phyloP scores from a whole-genome alignment of 2,888 invertebrate species.

The Rhogogaster chlorosoma region DNA sequence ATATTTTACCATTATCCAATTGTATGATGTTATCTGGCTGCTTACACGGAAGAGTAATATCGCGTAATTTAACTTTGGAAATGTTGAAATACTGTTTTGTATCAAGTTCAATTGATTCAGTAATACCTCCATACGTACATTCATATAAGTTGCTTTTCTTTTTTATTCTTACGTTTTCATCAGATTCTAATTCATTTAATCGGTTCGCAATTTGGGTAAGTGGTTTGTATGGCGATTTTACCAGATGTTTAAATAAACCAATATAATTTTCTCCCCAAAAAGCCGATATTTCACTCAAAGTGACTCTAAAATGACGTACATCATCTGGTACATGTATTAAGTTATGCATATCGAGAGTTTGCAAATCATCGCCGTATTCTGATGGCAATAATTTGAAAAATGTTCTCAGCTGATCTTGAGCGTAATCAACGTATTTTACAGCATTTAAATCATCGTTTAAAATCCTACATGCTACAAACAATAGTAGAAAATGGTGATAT shows the following conservation, averaged over 20 bases:
- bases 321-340: constrained; percentile 41
- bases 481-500: constrained; percentile 46
- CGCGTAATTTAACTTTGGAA: too few relatives aligned
- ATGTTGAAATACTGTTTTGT: too few relatives aligned
- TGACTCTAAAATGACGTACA: constrained; percentile 33
- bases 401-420: constrained; percentile 42
- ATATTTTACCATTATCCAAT: too few relatives aligned
- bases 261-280: constrained; percentile 49
- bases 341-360: constrained; percentile 40
- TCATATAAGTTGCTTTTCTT: constrained; percentile 14
- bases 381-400: constrained; percentile 45
- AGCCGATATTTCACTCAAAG: constrained; percentile 47
- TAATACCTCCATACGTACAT: background rate
- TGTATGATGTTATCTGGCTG: too few relatives aligned
- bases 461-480: constrained; percentile 48
- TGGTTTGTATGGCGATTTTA: constrained; percentile 45
- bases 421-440: constrained; percentile 42
- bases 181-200: constrained; percentile 35
- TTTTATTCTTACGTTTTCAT: constrained; percentile 41
- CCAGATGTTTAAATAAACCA: constrained; percentile 41
- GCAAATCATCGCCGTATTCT: constrained; percentile 45
- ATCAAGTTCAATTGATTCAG: too few relatives aligned
- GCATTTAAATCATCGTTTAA: constrained; percentile 26
- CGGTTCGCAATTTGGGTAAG: constrained; percentile 49
- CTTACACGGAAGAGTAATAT: too few relatives aligned